Evolutionary conservation across 2,797 vertebrate genomes (phyloP).

Genomic region (Alcedo atthis): DNA sequence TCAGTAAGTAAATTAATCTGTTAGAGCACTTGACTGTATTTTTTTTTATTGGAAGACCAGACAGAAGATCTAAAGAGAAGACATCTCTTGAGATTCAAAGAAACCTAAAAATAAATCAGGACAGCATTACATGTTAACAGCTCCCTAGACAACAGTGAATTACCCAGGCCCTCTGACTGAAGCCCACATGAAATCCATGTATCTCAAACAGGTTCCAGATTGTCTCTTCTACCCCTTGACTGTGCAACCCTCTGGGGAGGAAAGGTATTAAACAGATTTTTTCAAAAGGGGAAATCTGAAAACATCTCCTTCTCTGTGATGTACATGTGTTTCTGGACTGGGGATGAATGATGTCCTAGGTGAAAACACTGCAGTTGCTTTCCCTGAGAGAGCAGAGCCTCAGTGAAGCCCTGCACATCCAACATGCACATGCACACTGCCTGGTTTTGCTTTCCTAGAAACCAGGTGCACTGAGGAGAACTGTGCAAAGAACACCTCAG

Average conservation of each 20-base stretch:
- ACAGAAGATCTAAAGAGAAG: neutral
- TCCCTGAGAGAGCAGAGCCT: neutral
- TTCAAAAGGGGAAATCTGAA: neutral
- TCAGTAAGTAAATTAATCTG: neutral
- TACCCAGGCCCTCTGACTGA: neutral
- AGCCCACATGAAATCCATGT: neutral
- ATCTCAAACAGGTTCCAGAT: neutral
- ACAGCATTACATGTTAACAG: neutral
- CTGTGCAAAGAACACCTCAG: neutral
- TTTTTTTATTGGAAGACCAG: neutral
- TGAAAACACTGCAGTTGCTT: neutral
- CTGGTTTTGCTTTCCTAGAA: neutral
- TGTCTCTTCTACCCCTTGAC: neutral
- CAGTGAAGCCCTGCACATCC: neutral
- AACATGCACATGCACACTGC: fast-evolving
- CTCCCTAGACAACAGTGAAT: neutral
- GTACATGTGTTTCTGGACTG: neutral
- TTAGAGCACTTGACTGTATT: neutral
- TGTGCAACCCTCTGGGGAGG: neutral
- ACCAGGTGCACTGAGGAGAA: neutral
- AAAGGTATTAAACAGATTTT: neutral
- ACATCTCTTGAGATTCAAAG: neutral
- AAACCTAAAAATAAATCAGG: neutral
- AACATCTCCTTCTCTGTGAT: neutral
- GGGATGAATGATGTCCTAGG: neutral